These are phyloP conservation scores for Phasianus colchicus DNA, from an alignment of 2,113 vertebrate species.

Conservation along the genomic window DNA sequence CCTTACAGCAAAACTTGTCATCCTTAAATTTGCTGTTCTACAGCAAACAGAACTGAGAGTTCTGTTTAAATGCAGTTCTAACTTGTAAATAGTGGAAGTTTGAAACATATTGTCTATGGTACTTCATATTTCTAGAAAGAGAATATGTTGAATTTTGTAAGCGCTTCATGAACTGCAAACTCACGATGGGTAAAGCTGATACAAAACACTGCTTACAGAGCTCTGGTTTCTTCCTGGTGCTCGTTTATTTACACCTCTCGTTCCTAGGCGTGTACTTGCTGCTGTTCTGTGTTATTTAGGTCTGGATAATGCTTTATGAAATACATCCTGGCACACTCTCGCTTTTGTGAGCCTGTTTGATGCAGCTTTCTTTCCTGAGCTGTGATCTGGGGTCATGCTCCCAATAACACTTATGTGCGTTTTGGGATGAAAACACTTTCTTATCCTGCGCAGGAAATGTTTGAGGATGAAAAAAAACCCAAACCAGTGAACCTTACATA, in stretches of 20 bases:
- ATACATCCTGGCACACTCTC: neutral
- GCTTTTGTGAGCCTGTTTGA: neutral
- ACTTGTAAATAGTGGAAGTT: neutral
- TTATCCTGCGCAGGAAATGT: neutral
- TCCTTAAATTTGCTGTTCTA: neutral
- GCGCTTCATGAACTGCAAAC: neutral
- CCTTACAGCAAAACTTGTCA: neutral
- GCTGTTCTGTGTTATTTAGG: neutral
- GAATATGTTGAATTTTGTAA: neutral
- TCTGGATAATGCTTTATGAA: neutral
- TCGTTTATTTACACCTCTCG: neutral
- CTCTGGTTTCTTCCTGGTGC: neutral
- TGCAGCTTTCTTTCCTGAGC: neutral
- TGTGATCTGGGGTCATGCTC: neutral
- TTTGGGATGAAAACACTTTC: neutral
- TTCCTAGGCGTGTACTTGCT: neutral
- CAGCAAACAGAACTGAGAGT: too few relatives aligned
- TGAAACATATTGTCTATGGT: neutral
- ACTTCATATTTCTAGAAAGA: neutral
- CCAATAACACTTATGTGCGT: rapidly evolving
- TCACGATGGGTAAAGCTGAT: neutral
- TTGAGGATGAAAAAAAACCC: neutral
- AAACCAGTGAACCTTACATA: neutral
- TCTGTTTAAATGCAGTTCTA: neutral
- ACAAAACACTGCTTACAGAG: neutral